Percentiles rank a stretch among this genome's conserved stretches.
phyloP scores from a whole-genome alignment of 2,797 vertebrate species.

The Jordanella pulchra region DNA sequence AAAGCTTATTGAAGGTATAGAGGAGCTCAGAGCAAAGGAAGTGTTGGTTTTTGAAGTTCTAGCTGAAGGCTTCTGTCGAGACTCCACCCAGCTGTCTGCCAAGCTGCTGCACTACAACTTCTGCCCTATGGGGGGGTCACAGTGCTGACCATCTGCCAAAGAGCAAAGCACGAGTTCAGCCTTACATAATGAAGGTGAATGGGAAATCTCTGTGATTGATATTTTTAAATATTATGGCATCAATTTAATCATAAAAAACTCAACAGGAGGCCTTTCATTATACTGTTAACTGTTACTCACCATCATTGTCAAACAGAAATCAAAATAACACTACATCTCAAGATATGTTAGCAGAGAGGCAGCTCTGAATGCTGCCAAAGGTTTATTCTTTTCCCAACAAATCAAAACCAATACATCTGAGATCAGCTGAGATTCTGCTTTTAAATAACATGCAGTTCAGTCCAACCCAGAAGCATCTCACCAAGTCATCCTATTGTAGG shows the following conservation, averaged over 20 bases:
- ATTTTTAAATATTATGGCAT: not conserved
- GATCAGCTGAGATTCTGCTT: not conserved
- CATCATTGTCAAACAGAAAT: not conserved
- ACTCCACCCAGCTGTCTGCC: conserved; percentile 87
- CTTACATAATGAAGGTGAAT: conserved; percentile 78
- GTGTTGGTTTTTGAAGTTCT: conserved; percentile 83
- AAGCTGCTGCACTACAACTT: conserved; percentile 89
- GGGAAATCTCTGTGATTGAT: not conserved
- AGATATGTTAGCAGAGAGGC: not conserved
- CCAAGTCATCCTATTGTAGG: not conserved
- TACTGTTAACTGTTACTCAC: not conserved
- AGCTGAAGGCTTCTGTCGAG: conserved; percentile 85
- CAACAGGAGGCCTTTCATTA: not conserved
- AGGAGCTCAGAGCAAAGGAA: conserved; percentile 80
- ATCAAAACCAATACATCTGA: not conserved
- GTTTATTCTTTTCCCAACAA: not conserved
- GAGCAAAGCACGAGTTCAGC: conserved; percentile 81
- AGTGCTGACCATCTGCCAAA: conserved; percentile 85
- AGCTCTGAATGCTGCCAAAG: not conserved
- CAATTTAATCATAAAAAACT: not conserved
- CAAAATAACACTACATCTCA: not conserved
- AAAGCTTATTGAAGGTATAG: conserved; percentile 81
- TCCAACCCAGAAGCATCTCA: not conserved
- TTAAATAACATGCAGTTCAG: not conserved
- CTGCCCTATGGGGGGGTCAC: conserved; percentile 76